Evolutionary conservation across 2,888 invertebrate genomes (phyloP), one percentile per base, ranked within the genome.

Genomic region (Mythimna albipuncta): DNA sequence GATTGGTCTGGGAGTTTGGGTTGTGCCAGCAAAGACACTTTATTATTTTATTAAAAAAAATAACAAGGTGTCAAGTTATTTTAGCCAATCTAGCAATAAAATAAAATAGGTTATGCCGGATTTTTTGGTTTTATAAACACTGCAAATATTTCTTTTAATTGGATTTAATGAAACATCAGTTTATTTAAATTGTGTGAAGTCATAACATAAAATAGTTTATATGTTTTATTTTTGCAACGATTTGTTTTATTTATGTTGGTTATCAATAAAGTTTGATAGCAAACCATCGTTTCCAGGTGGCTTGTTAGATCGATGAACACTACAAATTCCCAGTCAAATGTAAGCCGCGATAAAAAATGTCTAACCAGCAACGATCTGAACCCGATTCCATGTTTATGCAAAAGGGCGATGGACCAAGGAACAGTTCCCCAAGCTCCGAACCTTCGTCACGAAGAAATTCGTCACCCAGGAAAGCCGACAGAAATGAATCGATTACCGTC

Each of bases 401-500:
- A 75, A 94, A 87, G 87, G 89, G 89, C 44, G 94, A 94, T 69
- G 88, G 85, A 6, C 91, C 86, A 57, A 88, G 81, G 67, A 64
- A 79, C 19, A 90, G 93, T 82, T 93, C 93, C 0, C 78, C 77
- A n/a, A 87, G 86, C 26, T 89, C 91, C 0, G 92, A 92, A 32
- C 55, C 90, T 32, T 81, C 90, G 2, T 89, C 93, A 2, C 87
- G 91, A 75, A 89, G 86, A 82, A 93, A 91, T 81, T 92, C 93
- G 1, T 66, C 83, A 2, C 86, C 82, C 2, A 93, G 91, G 77
- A 59, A 88, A n/a, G 86, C 67, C 52, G 82, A 89, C 54, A 89
- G 93, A 71, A 95, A 97, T 0, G 97, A 98, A 91, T 96, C 97
- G 47, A 97, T 98, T 64, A 97, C 97, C 0, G 97, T 97, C 10